Base-by-base conservation (phyloP, 2,888 invertebrate genomes). In the Atherix ibis region DNA sequence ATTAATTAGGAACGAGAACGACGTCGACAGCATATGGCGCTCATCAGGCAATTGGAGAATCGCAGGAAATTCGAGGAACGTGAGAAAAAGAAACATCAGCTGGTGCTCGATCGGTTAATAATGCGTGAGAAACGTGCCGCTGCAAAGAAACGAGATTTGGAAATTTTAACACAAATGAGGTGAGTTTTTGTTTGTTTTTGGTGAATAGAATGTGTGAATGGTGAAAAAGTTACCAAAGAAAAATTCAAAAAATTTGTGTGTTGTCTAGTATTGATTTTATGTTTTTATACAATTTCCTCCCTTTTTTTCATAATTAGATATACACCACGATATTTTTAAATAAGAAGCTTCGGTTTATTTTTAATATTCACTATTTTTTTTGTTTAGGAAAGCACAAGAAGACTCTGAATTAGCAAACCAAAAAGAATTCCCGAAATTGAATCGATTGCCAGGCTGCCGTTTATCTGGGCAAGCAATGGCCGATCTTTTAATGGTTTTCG, bases 401-500 rank as follows among this genome's bases (percentile, higher is more conserved):
- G 94, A 94, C 56, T 78, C 91, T 50, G 81, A 88, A 45, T 63
- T 94, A 12, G 69, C 73, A 32, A 80, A 82, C 50, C 78, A 78
- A 50, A 71, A 75, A 51, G 63, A 71, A 1, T 61, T 85, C 41
- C 84, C 84, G 1, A 66, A 71, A 4, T 64, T 84, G 34, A 73
- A 76, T 35, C 68, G 91, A 44, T 75, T 95, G 45, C 74, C 80
- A 0, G 84, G 84, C 2, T 65, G 87, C 35, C 74, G 76, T 51
- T 63, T 97, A 33, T 70, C 83, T 2, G 91, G 89, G 0, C 77
- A 83, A 52, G 91, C 92, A 1, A 87, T 92, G 66, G 82, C 87
- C 1, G 87, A 95, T 59, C 68, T 84, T 27, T 66, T 97, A 15
- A 94, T 95, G 80, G 82, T 89, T n/a, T 83, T 84, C 52, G 95